Base-by-base conservation (phyloP, 2,113 vertebrate genomes). In the Bagarius yarrelli region DNA sequence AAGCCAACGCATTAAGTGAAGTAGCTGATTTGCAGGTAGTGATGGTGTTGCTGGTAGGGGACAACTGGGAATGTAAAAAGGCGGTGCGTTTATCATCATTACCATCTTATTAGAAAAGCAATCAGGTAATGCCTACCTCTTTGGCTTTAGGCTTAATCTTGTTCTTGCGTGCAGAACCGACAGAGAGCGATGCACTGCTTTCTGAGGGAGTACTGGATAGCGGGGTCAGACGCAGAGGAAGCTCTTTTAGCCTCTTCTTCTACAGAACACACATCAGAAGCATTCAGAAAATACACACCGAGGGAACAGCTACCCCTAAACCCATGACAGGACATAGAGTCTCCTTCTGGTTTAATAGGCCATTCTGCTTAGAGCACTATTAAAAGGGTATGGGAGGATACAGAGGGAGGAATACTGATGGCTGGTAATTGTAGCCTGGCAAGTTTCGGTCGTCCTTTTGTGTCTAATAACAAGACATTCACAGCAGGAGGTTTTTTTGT, bases 241-340 rank as follows among this genome's bases (percentile, higher is more conserved):
- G 85, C 83, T 96, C 96, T 86, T 98, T 98, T 30, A 88, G 88
- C 81, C 95, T 98, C 94, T 95, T 98, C 80, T 96, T 96, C 95
- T 98, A 91, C 82, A 73, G 85, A 75, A 55, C 34, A 70, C 71
- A 85, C 56, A 71, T 16, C 19, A 30, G 59, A 19, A 77, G 67
- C 27, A 66, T 77, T 34, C 67, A 80, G 67, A 60, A 78, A 19
- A 56, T 12, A 80, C 25, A 69, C 25, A 70, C 19, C 63, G 18
- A 61, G 21, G 32, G 25, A 76, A 79, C 73, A 57, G 56, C 50
- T 32, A 64, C 72, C 64, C 13, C 56, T 78, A 81, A 80, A 72
- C 52, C 14, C 75, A 56, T 21, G 64, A 79, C 47, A 78, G 47
- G 50, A 71, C 52, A 25, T 9, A 52, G 40, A 40, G 74, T 64